phyloP scores from a whole-genome alignment of 2,113 vertebrate genomes.

The Tachysurus fulvidraco region DNA sequence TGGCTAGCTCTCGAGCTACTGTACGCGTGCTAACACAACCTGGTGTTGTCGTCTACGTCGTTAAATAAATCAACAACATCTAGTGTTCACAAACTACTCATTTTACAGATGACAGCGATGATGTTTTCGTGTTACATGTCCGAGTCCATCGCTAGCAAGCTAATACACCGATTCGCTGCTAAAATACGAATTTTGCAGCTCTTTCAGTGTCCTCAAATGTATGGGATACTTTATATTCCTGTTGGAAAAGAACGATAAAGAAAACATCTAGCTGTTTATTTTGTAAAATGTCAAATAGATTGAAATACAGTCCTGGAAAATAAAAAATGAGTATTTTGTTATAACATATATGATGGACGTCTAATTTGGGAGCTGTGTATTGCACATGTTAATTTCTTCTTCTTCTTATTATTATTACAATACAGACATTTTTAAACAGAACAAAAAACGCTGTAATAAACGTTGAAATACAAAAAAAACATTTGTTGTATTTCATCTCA shows the following conservation, averaged over 20 bases:
- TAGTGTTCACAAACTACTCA: neutral
- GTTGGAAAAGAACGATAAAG: constrained; percentile 59
- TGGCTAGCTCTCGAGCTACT: neutral
- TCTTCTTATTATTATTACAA: neutral
- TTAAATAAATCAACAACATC: neutral
- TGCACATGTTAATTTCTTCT: neutral
- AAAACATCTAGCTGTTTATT: constrained; percentile 72
- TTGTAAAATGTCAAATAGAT: constrained; percentile 74
- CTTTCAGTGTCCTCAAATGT: neutral
- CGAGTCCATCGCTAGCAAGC: neutral
- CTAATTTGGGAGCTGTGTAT: neutral
- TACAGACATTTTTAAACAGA: neutral
- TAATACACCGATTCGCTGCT: neutral
- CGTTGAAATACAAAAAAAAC: neutral
- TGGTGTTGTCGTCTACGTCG: neutral
- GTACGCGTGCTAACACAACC: neutral
- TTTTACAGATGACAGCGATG: neutral
- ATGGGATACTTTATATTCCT: neutral
- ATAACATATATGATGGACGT: neutral
- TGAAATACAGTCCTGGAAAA: constrained; percentile 51
- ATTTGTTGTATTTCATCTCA: neutral
- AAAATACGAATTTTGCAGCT: neutral
- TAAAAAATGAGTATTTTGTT: neutral
- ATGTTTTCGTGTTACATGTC: neutral
- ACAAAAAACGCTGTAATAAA: neutral